phyloP scores from a whole-genome alignment of 2,113 vertebrate genomes.

The Stigmatopora nigra region DNA sequence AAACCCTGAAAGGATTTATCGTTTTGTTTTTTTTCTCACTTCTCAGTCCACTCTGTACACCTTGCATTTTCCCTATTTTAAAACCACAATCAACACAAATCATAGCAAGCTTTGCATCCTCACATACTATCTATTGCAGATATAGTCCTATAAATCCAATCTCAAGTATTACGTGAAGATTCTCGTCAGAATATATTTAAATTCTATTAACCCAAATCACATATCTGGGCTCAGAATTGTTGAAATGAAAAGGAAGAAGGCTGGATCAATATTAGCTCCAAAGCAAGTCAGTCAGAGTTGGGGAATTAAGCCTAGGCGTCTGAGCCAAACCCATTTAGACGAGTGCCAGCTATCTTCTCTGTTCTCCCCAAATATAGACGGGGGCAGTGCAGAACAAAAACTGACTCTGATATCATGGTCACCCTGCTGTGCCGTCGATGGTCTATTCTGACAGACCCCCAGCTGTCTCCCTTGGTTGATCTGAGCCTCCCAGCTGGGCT shows the following conservation, averaged over 20 bases:
- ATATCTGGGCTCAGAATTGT: conserved; percentile 26
- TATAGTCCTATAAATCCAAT: neutral
- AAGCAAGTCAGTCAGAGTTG: conserved; percentile 17
- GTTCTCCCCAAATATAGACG: conserved; percentile 13
- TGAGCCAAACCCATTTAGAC: conserved; percentile 25
- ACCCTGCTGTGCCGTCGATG: conserved; percentile 27
- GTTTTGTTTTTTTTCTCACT: conserved; percentile 13
- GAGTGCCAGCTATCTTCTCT: conserved; percentile 13
- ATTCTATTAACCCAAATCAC: conserved; percentile 52
- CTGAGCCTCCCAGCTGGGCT: conserved; percentile 48
- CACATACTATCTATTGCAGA: conserved; percentile 23
- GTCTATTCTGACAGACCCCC: conserved; percentile 35
- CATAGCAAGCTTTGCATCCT: conserved; percentile 47
- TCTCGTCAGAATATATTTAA: conserved; percentile 43
- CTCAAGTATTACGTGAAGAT: conserved; percentile 41
- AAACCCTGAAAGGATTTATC: conserved; percentile 42
- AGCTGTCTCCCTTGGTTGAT: conserved; percentile 48
- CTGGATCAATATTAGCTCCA: conserved; percentile 44
- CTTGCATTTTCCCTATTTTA: conserved; percentile 52
- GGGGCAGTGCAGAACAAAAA: conserved; percentile 13
- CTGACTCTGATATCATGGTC: conserved; percentile 20
- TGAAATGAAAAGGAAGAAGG: neutral
- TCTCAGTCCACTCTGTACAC: conserved; percentile 48
- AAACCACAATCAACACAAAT: conserved; percentile 48
- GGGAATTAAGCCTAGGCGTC: conserved; percentile 16